Percentiles rank a stretch among this genome's conserved stretches.
Evolutionary conservation across 2,797 vertebrate species (phyloP).

Genomic region (Rhinogobio ventralis): DNA sequence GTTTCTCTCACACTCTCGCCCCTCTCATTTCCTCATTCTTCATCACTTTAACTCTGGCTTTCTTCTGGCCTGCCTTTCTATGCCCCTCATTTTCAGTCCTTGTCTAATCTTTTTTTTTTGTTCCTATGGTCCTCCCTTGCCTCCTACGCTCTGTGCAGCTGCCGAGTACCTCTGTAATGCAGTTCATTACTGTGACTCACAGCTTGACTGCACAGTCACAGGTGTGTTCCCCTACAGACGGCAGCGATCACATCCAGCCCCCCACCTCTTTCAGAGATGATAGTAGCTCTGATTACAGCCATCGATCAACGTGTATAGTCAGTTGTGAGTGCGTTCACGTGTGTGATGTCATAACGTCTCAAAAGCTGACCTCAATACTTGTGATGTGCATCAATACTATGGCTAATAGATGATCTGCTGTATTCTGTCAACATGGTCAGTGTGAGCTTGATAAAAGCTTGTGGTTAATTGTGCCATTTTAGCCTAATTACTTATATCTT

Average conservation of each 20-base stretch:
- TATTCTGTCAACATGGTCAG: background rate
- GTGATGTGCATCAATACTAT: background rate
- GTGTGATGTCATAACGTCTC: conserved; percentile 1
- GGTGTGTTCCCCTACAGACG: conserved; percentile 49
- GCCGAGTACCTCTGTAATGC: conserved; percentile 59
- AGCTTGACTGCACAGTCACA: conserved; percentile 57
- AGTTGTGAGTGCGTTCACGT: background rate
- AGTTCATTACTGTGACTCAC: conserved; percentile 66
- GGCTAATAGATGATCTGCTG: background rate
- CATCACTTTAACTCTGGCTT: conserved; percentile 14
- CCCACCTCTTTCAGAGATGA: conserved; percentile 15
- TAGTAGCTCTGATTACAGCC: conserved; percentile 36
- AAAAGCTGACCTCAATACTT: background rate
- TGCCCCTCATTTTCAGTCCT: conserved; percentile 17
- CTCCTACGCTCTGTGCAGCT: conserved; percentile 56
- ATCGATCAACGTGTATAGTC: conserved; percentile 10
- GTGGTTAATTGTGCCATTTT: conserved; percentile 61
- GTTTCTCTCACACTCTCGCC: conserved; percentile 4
- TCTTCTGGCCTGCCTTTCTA: conserved; percentile 20
- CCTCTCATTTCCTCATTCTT: conserved; percentile 3
- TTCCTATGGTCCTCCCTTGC: conserved; percentile 26
- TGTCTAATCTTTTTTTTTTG: conserved; percentile 7
- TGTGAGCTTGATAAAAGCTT: background rate
- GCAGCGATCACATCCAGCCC: background rate
- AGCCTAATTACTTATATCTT: too few relatives aligned